A percentile compares a stretch with the other conserved stretches of the same genome.
Conservation (phyloP, 2,797 vertebrate species). For the Triplophysa bombifrons region DNA sequence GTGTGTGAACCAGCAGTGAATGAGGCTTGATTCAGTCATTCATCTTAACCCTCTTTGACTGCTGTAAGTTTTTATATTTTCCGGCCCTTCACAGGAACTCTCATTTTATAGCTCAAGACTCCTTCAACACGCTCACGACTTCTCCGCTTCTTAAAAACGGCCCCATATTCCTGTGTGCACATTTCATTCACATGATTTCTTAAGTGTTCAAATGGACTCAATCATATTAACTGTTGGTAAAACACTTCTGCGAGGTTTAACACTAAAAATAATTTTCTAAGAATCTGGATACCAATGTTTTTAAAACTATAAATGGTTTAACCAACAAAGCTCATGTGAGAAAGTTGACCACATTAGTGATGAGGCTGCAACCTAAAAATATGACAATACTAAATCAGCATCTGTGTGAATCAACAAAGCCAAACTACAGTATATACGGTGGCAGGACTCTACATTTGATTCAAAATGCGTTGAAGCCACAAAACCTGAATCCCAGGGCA, state of each 20-base stretch:
- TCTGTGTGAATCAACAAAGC: background rate
- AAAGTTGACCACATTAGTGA: too few species aligned
- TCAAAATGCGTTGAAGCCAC: background rate
- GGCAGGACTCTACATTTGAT: too few species aligned
- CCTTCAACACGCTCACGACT: conserved; percentile 4
- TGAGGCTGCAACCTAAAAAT: background rate
- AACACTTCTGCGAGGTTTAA: too few species aligned
- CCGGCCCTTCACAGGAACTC: conserved; percentile 22
- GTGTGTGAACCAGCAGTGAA: background rate
- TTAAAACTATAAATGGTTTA: too few species aligned
- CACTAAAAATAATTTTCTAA: too few species aligned
- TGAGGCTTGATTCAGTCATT: background rate
- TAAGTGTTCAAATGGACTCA: background rate
- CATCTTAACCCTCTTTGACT: background rate
- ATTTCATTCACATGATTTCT: background rate
- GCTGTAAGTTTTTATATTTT: conserved; percentile 1
- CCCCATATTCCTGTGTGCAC: conserved; percentile 9
- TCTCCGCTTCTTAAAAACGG: conserved; percentile 4
- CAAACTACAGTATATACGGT: background rate
- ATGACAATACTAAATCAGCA: background rate
- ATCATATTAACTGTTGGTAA: background rate
- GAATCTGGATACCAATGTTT: too few species aligned
- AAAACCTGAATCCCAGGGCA: conserved; percentile 5
- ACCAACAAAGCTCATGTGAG: too few species aligned
- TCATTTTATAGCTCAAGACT: conserved; percentile 25